Base-by-base conservation (phyloP, 1,140 invertebrate genomes). In the Drosophila parabipectinata region DNA sequence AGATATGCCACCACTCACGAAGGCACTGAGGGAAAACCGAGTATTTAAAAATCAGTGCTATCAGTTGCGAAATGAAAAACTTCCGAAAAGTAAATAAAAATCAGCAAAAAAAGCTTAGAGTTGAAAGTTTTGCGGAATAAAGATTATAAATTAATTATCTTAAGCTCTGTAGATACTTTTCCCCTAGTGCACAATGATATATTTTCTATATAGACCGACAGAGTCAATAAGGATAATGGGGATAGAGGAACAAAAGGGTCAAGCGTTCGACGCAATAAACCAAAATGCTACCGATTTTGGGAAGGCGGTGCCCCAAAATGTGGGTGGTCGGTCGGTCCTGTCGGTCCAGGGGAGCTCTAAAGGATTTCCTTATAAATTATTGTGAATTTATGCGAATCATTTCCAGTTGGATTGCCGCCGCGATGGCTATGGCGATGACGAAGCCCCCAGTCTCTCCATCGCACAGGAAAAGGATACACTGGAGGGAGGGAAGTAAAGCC, bases 291-390 rank as follows among this genome's bases (percentile, higher is more conserved):
- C 59, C 58, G 60, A 67, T 8, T 15, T 14, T 18, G 14, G 15
- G 41, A 14, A 18, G 14, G 73, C 53, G 54, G 32, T 62, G 56
- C 24, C 69, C 52, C 48, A 26, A 72, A 50, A n/a, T 24, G 9
- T 24, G 4, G 37, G 26, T 15, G 44, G 14, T 45, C 14, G 4
- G 26, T 6, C 26, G 26, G 5, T 28, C 26, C 5, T 6, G 41
- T 45, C 39, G 39, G 39, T 41, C 12, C n/a, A 44, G 32, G 53
- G 34, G 37, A 41, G 54, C 61, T 58, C 83, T 79, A 73, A 69
- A 78, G 83, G 79, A 87, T 87, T 87, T 87, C 83, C 83, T 87
- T 87, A 87, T 87, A 87, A 87, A 83, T 87, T 87, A 87, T 88
- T 87, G 83, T 87, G 83, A 87, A 88, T 87, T 87, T 87, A 87